phyloP scores from a whole-genome alignment of 2,888 invertebrate species.

The Dione juno region DNA sequence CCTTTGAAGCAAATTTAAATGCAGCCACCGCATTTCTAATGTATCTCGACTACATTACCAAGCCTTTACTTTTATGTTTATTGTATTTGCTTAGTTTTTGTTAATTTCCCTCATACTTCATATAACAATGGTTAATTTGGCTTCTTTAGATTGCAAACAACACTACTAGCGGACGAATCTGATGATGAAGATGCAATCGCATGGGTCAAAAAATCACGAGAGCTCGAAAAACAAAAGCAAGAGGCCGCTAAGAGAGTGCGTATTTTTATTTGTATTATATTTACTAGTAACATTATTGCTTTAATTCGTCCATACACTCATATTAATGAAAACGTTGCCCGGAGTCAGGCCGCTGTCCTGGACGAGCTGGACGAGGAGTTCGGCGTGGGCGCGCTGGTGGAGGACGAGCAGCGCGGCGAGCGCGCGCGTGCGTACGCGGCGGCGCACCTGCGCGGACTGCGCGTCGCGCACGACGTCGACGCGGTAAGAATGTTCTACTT shows the following conservation, averaged over 20 bases:
- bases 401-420: slow-evolving; percentile 86
- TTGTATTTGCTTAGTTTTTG: too few relatives aligned
- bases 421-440: slow-evolving; percentile 84
- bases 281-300: background rate
- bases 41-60: too few relatives aligned
- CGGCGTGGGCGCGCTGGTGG: slow-evolving; percentile 93
- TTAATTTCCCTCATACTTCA: too few relatives aligned
- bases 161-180: slow-evolving; percentile 85
- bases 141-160: slow-evolving; percentile 56
- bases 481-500: slow-evolving; percentile 58
- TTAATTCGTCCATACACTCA: too few relatives aligned
- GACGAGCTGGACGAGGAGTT: slow-evolving; percentile 98
- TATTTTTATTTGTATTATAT: background rate
- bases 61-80: too few relatives aligned
- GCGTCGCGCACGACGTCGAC: slow-evolving; percentile 92
- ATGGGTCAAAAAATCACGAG: slow-evolving; percentile 93
- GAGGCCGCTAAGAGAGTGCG: slow-evolving; percentile 92
- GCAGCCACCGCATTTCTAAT: too few relatives aligned
- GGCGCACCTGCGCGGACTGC: slow-evolving; percentile 91
- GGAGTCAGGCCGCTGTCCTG: slow-evolving; percentile 91
- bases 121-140: too few relatives aligned
- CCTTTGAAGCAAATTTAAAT: too few relatives aligned
- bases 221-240: slow-evolving; percentile 89
- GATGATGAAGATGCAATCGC: slow-evolving; percentile 88
- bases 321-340: too few relatives aligned